Evolutionary conservation across 2,888 invertebrate genomes (phyloP), one percentile per base, ranked within the genome.

Genomic region (Scaeva pyrastri): DNA sequence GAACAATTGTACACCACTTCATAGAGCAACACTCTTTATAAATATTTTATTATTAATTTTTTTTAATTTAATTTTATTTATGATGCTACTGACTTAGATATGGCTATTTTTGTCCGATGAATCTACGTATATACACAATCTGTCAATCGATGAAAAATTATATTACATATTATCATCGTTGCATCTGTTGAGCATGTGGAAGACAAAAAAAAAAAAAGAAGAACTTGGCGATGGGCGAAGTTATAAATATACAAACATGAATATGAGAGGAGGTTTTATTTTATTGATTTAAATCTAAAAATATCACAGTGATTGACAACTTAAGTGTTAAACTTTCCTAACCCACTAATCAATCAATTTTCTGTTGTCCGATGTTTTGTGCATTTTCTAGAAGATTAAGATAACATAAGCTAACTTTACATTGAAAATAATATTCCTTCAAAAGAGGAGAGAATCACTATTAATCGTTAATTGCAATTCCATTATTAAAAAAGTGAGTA

Each of bases 131-230:
- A 11, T 16, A 45, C 5, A 68, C 64, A 70, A 68, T 73, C 45
- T 73, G 72, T 56, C 81, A 85, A 85, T 80, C 76, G 76, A 80
- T 80, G 62, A 56, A 68, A 45, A 36, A 31, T 31, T 60, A 21
- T 60, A 21, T 36, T 39, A n/a, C n/a, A n/a, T n/a, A 52, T 73
- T 73, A 73, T 76, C 50, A 76, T 76, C 56, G 60, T 68, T 77
- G 43, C 78, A 78, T 82, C 52, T 83, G 82, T 77, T 72, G 50
- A 52, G 26, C 77, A 77, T 77, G n/a, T 70, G 74, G 62, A 70
- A 5, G 56, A 56, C 56, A 11, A 39, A 39, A 3, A 31, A 3
- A 31, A 16, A n/a, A 43, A 62, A 19, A 14, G 19, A 66, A 36
- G 48, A 36, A 14, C 26, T 66, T 41, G 21, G 39, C 2, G 14